Evolutionary conservation across 1,140 invertebrate species (phyloP).

Genomic region (Heterodera schachtii): DNA sequence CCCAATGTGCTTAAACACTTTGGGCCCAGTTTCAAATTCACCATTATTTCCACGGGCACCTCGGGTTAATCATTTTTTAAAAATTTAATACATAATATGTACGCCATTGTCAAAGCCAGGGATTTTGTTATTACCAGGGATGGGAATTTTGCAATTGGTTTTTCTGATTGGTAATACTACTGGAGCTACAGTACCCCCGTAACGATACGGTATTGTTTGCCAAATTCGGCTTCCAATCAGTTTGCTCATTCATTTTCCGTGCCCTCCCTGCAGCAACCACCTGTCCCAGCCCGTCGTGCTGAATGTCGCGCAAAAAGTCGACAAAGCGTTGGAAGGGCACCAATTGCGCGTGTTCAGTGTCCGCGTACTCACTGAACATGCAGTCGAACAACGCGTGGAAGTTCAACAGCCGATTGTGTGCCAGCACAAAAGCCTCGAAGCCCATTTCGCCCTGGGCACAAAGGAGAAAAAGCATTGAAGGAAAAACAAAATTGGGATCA

Average conservation of each 20-base stretch:
- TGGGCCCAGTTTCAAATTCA: too few species aligned
- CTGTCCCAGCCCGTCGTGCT: conserved; percentile 23
- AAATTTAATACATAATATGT: too few species aligned
- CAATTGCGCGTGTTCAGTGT: conserved; percentile 3
- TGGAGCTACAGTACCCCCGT: neutral
- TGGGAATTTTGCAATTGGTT: too few species aligned
- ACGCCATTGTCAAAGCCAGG: too few species aligned
- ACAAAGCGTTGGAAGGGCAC: conserved; percentile 33
- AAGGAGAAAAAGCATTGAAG: neutral
- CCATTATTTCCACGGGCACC: too few species aligned
- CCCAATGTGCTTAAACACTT: too few species aligned
- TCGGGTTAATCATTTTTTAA: too few species aligned
- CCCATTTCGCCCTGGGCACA: conserved; percentile 50
- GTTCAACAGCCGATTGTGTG: conserved; percentile 53
- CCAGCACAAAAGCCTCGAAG: conserved; percentile 49
- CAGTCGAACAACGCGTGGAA: conserved; percentile 42
- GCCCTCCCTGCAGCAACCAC: conserved; percentile 23
- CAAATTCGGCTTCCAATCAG: neutral
- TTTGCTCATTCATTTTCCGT: neutral
- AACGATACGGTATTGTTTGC: conserved; percentile 21
- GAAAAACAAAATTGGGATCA: too few species aligned
- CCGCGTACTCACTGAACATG: conserved; percentile 28
- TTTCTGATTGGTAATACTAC: too few species aligned
- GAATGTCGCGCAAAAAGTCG: conserved; percentile 36
- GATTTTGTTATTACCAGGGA: too few species aligned